Evolutionary conservation across 2,113 vertebrate genomes (phyloP).

Genomic region (Seriola aureovittata): DNA sequence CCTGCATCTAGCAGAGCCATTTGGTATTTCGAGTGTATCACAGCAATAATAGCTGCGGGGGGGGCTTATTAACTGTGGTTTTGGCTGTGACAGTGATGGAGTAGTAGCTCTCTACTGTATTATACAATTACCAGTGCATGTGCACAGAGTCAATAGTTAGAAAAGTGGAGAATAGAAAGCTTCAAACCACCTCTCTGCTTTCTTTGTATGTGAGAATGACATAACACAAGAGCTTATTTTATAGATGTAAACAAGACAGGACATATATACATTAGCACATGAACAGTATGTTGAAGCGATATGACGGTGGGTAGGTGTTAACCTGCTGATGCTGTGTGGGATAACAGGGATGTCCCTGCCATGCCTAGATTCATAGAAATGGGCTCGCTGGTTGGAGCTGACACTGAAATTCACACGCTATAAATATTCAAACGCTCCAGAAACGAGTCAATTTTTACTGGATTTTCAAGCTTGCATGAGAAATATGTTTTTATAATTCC

Average conservation of each 20-base stretch:
- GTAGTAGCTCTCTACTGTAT: background rate
- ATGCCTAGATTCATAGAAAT: too few species aligned
- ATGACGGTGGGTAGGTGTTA: too few species aligned
- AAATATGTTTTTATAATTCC: background rate
- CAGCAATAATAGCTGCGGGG: slow-evolving; percentile 7
- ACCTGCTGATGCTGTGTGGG: too few species aligned
- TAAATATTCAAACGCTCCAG: too few species aligned
- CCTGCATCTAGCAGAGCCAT: background rate
- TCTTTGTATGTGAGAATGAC: background rate
- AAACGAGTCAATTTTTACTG: too few species aligned
- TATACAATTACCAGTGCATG: slow-evolving; percentile 6
- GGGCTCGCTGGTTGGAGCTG: too few species aligned
- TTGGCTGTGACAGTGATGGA: slow-evolving; percentile 38
- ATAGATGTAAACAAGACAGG: too few species aligned
- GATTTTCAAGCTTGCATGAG: background rate
- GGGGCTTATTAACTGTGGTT: slow-evolving; percentile 20
- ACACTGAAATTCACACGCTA: too few species aligned
- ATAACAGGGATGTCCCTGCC: too few species aligned
- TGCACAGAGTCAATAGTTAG: background rate
- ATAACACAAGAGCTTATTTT: background rate
- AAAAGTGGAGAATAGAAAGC: background rate
- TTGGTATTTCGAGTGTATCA: slow-evolving; percentile 4
- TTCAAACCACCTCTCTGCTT: background rate
- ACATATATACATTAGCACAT: too few species aligned
- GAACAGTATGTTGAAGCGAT: background rate